These are phyloP conservation scores for Bhutanitis thaidina DNA, from an alignment of 2,888 invertebrate genomes.

Conservation along the genomic window DNA sequence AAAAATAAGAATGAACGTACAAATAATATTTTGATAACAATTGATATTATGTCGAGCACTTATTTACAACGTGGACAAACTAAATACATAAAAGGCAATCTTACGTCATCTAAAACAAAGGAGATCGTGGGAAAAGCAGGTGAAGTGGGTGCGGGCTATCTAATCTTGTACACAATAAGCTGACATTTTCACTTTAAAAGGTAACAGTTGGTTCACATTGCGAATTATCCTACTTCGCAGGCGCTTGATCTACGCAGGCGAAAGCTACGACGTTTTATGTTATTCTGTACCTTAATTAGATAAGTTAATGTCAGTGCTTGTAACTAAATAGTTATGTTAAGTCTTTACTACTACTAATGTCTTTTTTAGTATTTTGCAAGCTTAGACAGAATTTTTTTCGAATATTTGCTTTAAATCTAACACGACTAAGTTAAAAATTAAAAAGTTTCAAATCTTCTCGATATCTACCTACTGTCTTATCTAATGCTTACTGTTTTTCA, in stretches of 20 bases:
- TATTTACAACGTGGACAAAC: neutral
- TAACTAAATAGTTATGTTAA: neutral
- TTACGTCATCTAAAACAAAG: slow-evolving; percentile 21
- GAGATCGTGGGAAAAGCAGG: slow-evolving; percentile 48
- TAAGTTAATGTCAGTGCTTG: neutral
- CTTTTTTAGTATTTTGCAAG: no score
- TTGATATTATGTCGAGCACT: neutral
- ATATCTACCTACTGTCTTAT: no score
- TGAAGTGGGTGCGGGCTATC: slow-evolving; percentile 43
- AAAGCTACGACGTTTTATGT: neutral
- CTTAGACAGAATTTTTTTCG: no score
- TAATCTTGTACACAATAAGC: slow-evolving; percentile 45
- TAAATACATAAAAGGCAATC: slow-evolving; percentile 12
- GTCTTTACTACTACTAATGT: neutral
- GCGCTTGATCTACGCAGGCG: neutral
- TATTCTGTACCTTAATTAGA: neutral
- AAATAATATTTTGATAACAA: no score
- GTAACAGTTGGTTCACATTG: slow-evolving; percentile 17
- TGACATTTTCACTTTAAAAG: slow-evolving; percentile 38
- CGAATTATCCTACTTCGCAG: slow-evolving; percentile 8
- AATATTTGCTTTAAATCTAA: no score
- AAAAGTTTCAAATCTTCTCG: no score
- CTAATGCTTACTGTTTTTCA: no score
- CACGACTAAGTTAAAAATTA: no score
- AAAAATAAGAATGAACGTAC: no score